Conservation (phyloP, 1,140 invertebrate genomes). For the Drosophila paulistorum region DNA sequence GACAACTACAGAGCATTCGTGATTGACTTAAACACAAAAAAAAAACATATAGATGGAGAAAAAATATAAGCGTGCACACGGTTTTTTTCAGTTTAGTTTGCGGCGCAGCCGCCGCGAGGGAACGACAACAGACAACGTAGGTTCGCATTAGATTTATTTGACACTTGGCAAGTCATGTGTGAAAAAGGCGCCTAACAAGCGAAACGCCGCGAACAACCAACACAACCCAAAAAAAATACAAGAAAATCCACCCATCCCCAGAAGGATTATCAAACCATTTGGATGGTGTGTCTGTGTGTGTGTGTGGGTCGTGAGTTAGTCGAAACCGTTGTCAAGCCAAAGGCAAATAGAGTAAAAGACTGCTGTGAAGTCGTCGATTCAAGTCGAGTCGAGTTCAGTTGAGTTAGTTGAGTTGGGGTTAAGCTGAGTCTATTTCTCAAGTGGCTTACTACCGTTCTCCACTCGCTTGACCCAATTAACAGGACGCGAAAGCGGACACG, state of each 20-base stretch:
- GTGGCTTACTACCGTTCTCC: conserved; percentile 44
- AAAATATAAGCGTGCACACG: conserved; percentile 63
- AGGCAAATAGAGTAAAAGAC: conserved; percentile 1
- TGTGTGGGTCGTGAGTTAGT: conserved; percentile 18
- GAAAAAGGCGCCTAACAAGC: conserved; percentile 73
- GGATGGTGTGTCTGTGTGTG: neutral
- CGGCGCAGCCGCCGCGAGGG: conserved; percentile 76
- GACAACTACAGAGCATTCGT: conserved; percentile 73
- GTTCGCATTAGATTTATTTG: conserved; percentile 66
- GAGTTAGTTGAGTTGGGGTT: conserved; percentile 37
- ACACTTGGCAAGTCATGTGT: conserved; percentile 76
- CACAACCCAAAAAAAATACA: no score
- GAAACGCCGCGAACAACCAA: conserved; percentile 27
- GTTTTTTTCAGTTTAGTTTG: conserved; percentile 79
- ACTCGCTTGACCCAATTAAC: conserved; percentile 76
- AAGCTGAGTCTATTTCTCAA: conserved; percentile 67
- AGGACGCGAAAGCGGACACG: conserved; percentile 37
- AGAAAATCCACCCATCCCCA: conserved; percentile 1
- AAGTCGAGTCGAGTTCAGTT: conserved; percentile 34
- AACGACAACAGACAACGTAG: conserved; percentile 55
- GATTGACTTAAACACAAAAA: conserved; percentile 74
- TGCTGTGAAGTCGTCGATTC: neutral
- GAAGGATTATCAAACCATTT: conserved; percentile 35
- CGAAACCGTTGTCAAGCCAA: conserved; percentile 69
- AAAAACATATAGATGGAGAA: neutral